Conservation (phyloP, 2,113 vertebrate species). For the Pluvialis apricaria region DNA sequence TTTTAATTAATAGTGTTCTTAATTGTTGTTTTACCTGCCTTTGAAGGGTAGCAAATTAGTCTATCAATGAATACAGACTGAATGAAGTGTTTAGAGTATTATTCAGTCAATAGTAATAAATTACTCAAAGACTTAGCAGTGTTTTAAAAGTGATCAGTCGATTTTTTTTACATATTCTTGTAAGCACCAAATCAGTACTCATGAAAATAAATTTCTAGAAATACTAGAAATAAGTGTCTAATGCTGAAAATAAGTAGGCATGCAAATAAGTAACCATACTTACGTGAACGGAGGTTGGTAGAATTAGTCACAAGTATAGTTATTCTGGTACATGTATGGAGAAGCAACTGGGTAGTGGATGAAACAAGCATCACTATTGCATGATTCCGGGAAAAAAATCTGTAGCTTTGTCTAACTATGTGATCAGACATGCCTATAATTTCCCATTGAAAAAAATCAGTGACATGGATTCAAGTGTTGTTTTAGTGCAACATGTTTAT, state of each 20-base stretch:
- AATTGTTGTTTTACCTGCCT: constrained; percentile 7
- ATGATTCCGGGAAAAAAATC: not conserved
- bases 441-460: not conserved
- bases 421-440: not conserved
- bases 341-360: not conserved
- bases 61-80: not conserved
- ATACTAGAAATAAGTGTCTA: not conserved
- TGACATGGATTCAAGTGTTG: not conserved
- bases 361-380: not conserved
- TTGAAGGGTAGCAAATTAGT: constrained; percentile 12
- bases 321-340: not conserved
- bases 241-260: not conserved
- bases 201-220: not conserved
- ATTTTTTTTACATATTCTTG: not conserved
- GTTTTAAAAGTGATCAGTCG: not conserved
- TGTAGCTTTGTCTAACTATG: not conserved
- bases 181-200: not conserved
- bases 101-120: not conserved
- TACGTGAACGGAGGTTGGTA: not conserved
- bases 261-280: not conserved
- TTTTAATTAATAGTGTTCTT: not conserved
- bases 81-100: not conserved
- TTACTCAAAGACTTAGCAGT: not conserved
- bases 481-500: not conserved
- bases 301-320: not conserved